Evolutionary conservation across 2,888 invertebrate genomes (phyloP), one percentile per base, ranked within the genome.

Genomic region (Xestia xanthographa): DNA sequence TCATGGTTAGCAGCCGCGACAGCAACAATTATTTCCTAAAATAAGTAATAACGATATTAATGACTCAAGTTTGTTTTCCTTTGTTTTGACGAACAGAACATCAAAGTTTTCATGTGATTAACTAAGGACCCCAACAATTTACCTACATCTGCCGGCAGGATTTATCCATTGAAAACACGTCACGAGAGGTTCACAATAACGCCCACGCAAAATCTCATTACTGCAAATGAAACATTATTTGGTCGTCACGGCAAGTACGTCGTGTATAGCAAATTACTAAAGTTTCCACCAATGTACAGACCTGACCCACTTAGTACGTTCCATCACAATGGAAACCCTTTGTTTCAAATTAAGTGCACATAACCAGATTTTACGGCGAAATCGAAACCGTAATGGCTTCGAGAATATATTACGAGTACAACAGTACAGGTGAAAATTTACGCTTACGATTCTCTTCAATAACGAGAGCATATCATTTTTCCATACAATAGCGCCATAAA

Each of bases 401-500:
- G 66, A 82, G 84, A 87, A 90, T 88, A 88, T 89, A 90, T 89
- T 86, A 86, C 77, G 72, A 76, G 53, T 82, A 80, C 70, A 86
- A 76, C 72, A 83, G 81, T 76, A 80, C 87, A 86, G 89, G 90
- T 90, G 90, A 90, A 86, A 91, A 92, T 91, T 87, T 90, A 91
- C 90, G 86, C 87, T 88, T 91, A 88, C 90, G 88, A 87, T 90
- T 90, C 88, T 87, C 90, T 87, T 86, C 89, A 91, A 91, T 92
- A 92, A 90, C 90, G 87, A 89, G 91, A 91, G 87, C 89, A 91
- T 93, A 93, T 93, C 91, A 93, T 93, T 93, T 92, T 93, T 92
- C 92, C 89, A 92, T 92, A 94, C 93, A 94, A 93, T 91, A 87
- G 92, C 88, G 88, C 87, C 92, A 91, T 93, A 93, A 95, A 94